A percentile compares a stretch with the other conserved stretches of the same genome.
phyloP scores from a whole-genome alignment of 2,888 invertebrate genomes.

The Diadegma fenestrale region DNA sequence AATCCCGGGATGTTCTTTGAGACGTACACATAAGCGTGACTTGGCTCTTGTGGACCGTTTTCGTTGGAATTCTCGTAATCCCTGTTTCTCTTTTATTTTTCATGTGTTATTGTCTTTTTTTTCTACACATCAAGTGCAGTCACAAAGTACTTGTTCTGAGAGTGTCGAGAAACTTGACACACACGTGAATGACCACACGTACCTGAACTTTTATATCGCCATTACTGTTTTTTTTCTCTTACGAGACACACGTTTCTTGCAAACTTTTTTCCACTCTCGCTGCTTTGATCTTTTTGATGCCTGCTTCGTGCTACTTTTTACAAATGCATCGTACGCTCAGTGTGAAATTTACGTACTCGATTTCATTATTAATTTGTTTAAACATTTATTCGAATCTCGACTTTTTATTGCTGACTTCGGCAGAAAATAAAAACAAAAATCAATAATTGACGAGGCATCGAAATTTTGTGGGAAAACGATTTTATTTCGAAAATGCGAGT shows the following conservation, averaged over 20 bases:
- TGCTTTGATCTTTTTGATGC: slow-evolving; percentile 44
- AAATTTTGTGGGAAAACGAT: neutral
- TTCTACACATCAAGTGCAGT: slow-evolving; percentile 20
- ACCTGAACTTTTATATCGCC: slow-evolving; percentile 26
- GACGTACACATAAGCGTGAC: slow-evolving; percentile 24
- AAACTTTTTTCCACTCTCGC: slow-evolving; percentile 2
- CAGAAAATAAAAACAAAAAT: neutral
- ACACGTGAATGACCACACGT: slow-evolving; percentile 40
- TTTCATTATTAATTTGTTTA: neutral
- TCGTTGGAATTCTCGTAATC: slow-evolving; percentile 20
- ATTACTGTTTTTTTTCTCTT: neutral
- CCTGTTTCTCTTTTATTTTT: slow-evolving; percentile 1
- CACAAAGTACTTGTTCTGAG: slow-evolving; percentile 32
- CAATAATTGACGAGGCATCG: neutral
- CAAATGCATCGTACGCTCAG: neutral
- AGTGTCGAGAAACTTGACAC: slow-evolving; percentile 50
- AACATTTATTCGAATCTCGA: neutral
- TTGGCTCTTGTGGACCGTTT: slow-evolving; percentile 6
- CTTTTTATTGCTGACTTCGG: neutral
- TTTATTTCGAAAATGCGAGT: neutral
- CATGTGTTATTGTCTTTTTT: neutral
- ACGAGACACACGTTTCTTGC: slow-evolving; percentile 16
- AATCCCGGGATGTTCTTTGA: slow-evolving; percentile 56
- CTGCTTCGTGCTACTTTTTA: slow-evolving; percentile 15
- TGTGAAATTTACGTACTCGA: neutral